These are phyloP conservation scores for Physeter macrocephalus DNA, from an alignment of 2,113 vertebrate genomes.

Conservation along the genomic window DNA sequence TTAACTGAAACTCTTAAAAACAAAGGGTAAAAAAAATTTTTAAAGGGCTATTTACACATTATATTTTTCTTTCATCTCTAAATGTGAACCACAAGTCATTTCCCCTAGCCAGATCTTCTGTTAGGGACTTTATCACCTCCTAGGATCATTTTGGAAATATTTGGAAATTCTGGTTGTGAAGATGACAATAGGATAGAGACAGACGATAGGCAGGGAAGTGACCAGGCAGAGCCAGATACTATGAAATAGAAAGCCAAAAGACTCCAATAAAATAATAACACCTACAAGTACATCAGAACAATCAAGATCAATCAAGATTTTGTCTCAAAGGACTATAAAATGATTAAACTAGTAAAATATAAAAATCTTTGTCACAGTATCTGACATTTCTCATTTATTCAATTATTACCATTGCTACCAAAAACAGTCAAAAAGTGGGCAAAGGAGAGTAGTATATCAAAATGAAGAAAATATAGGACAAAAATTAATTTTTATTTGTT, in stretches of 20 bases:
- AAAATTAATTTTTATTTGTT: neutral
- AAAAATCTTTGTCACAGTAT: neutral
- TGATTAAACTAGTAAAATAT: neutral
- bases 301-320: neutral
- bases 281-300: neutral
- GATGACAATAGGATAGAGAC: neutral
- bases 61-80: neutral
- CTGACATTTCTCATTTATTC: neutral
- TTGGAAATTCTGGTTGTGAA: constrained; percentile 27
- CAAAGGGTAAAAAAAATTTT: neutral
- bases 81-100: neutral
- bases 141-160: neutral
- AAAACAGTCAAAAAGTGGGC: neutral
- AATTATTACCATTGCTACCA: constrained; percentile 1
- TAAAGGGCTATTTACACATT: neutral
- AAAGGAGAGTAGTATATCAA: neutral
- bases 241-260: neutral
- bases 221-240: neutral
- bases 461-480: neutral
- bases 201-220: neutral
- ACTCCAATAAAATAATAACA: neutral
- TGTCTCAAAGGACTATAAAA: neutral
- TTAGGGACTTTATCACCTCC: neutral
- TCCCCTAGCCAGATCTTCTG: neutral
- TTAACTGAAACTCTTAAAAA: neutral